phyloP scores from a whole-genome alignment of 2,797 vertebrate genomes.

The Potorous gilbertii region DNA sequence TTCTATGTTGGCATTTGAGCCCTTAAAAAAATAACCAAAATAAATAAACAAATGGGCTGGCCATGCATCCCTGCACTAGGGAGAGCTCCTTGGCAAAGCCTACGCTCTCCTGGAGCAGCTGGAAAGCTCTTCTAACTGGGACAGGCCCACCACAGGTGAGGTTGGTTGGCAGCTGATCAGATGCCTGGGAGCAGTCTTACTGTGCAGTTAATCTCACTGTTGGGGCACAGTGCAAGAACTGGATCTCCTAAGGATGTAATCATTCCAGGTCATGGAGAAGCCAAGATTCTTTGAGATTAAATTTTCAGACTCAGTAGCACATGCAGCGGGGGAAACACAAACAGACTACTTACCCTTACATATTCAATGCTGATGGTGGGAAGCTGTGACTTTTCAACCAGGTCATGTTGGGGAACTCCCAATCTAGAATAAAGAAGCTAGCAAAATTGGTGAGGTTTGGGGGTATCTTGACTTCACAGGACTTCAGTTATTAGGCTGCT shows the following conservation, averaged over 20 bases:
- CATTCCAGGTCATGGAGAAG: background rate
- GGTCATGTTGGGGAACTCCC: background rate
- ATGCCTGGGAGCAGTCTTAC: background rate
- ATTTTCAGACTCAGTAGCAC: background rate
- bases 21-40: background rate
- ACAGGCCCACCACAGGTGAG: background rate
- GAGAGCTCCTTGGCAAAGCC: background rate
- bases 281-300: background rate
- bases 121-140: background rate
- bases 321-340: background rate
- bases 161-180: background rate
- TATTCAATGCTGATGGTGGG: background rate
- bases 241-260: background rate
- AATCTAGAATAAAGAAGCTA: background rate
- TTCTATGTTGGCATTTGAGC: background rate
- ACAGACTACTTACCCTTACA: background rate
- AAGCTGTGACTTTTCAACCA: background rate
- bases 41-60: background rate
- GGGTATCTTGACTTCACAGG: background rate
- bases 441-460: background rate
- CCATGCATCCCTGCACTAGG: background rate
- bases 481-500: background rate
- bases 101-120: background rate
- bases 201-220: background rate
- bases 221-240: background rate